Evolutionary conservation across 2,113 vertebrate species (phyloP).

Genomic region (Tauraco erythrolophus): DNA sequence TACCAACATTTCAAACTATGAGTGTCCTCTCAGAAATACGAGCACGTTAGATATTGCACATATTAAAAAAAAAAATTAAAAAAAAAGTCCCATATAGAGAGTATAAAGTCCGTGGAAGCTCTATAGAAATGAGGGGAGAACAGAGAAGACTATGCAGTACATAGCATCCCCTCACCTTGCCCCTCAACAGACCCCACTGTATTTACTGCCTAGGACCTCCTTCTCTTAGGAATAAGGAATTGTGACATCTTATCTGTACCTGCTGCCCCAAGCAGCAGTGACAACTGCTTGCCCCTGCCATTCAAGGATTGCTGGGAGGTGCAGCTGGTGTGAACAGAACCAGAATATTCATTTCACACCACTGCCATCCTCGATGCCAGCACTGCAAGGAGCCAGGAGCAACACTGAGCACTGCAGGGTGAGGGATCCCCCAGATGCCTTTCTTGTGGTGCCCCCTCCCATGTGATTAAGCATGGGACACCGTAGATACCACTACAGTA

Average conservation of each 20-base stretch:
- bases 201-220: background rate
- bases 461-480: background rate
- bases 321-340: background rate
- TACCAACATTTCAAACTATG: background rate
- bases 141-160: background rate
- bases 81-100: background rate
- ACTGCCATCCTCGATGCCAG: background rate
- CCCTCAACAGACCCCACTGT: background rate
- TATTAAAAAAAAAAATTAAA: background rate
- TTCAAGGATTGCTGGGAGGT: background rate
- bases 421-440: background rate
- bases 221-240: background rate
- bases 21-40: background rate
- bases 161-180: background rate
- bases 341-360: background rate
- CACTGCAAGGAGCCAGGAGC: background rate
- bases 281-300: background rate
- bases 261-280: background rate
- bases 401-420: rapidly evolving
- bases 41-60: background rate
- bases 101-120: background rate
- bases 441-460: background rate
- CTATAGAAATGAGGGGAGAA: background rate
- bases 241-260: background rate
- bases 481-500: background rate